A percentile compares a stretch with the other conserved stretches of the same genome.
Conservation (phyloP, 2,888 invertebrate species). For the Mythimna albipuncta region DNA sequence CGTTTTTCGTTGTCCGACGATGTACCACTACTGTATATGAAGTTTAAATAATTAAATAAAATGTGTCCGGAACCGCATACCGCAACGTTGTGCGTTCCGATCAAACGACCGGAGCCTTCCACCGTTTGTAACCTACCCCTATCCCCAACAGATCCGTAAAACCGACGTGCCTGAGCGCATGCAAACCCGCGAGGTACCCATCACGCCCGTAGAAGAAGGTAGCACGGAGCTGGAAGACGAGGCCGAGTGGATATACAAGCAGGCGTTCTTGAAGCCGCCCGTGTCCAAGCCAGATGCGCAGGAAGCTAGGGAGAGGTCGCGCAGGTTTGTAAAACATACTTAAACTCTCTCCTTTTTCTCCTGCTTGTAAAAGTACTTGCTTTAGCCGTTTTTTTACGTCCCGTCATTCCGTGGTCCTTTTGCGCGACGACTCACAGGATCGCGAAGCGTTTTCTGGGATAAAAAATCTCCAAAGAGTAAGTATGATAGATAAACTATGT, state of each 20-base stretch:
- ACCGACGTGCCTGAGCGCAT: conserved; percentile 98
- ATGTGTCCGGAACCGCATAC: too few species aligned
- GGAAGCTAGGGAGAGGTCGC: conserved; percentile 88
- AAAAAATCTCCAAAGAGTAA: neutral
- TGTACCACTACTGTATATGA: too few species aligned
- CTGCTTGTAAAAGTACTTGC: neutral
- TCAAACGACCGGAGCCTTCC: too few species aligned
- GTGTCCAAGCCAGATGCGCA: conserved; percentile 93
- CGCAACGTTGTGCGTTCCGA: too few species aligned
- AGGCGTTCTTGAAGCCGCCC: conserved; percentile 96
- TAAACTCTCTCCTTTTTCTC: too few species aligned
- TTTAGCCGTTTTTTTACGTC: neutral
- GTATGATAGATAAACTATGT: neutral
- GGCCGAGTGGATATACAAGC: conserved; percentile 99
- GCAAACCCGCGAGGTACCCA: conserved; percentile 96
- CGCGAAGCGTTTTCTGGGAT: neutral
- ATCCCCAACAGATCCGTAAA: conserved; percentile 92
- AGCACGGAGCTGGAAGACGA: conserved; percentile 97
- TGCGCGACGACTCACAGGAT: neutral
- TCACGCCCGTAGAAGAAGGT: conserved; percentile 95
- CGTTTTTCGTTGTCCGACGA: too few species aligned
- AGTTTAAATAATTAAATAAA: too few species aligned
- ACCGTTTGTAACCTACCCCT: neutral
- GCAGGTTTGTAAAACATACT: conserved; percentile 71
- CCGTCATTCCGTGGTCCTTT: neutral